Percentiles rank a stretch among this genome's conserved stretches.
Evolutionary conservation across 2,113 vertebrate species (phyloP).

Genomic region (Malurus melanocephalus): DNA sequence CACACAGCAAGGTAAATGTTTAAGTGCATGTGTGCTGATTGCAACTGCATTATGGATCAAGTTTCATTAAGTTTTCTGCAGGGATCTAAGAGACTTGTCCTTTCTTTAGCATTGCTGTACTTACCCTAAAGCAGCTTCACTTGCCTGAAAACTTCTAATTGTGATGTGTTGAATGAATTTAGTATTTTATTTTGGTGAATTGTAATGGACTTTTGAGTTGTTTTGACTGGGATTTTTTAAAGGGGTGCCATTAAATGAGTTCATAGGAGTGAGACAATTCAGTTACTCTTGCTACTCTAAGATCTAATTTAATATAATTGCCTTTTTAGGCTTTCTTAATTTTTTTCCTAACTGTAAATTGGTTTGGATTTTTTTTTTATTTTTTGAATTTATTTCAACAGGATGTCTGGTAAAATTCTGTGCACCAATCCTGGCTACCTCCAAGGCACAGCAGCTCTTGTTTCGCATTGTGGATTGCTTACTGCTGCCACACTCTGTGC

Average conservation of each 20-base stretch:
- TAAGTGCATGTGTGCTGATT: not conserved
- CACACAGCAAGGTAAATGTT: not conserved
- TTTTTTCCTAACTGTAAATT: not conserved
- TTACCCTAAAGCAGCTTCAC: not conserved
- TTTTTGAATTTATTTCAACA: conserved; percentile 45
- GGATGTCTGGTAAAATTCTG: conserved; percentile 93
- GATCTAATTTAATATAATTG: not conserved
- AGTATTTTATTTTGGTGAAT: not conserved
- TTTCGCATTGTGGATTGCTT: conserved; percentile 91
- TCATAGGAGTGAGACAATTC: not conserved
- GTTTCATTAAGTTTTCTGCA: not conserved
- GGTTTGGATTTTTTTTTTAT: not conserved
- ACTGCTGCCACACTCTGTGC: conserved; percentile 85
- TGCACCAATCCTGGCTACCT: conserved; percentile 89
- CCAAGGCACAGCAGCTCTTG: conserved; percentile 89
- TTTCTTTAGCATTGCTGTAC: not conserved
- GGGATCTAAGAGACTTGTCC: not conserved
- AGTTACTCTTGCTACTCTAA: not conserved
- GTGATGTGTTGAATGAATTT: not conserved
- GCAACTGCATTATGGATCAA: not conserved
- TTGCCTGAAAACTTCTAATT: not conserved
- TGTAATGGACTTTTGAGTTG: not conserved
- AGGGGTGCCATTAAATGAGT: not conserved
- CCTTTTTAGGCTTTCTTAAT: not conserved
- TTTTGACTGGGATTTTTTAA: not conserved